Conservation (phyloP, 1,140 invertebrate species). For the Sinonovacula constricta region DNA sequence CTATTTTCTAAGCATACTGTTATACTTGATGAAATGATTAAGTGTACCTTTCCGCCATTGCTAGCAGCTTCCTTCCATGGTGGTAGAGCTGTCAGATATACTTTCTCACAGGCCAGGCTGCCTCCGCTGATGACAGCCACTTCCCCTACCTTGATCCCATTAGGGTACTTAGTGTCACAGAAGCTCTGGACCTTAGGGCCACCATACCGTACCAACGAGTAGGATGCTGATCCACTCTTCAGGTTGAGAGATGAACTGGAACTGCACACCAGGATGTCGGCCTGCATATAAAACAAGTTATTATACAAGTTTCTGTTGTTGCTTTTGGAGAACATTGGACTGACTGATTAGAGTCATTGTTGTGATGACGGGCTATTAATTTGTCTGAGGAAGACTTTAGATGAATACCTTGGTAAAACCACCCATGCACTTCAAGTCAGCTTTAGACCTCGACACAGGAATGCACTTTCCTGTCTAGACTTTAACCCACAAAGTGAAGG, state of each 20-base stretch:
- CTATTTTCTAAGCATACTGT: no score
- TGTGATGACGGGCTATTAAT: no score
- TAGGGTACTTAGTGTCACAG: slow-evolving; percentile 52
- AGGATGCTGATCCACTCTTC: slow-evolving; percentile 56
- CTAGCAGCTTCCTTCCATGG: slow-evolving; percentile 25
- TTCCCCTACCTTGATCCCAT: slow-evolving; percentile 58
- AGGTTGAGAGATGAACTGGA: slow-evolving; percentile 52
- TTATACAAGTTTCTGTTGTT: no score
- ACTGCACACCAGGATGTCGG: slow-evolving; percentile 62
- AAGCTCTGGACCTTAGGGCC: slow-evolving; percentile 54
- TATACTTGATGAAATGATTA: neutral
- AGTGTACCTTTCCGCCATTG: slow-evolving; percentile 33
- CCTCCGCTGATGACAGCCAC: slow-evolving; percentile 56
- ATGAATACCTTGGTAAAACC: no score
- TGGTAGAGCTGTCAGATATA: slow-evolving; percentile 53
- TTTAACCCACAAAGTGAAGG: no score
- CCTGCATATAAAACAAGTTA: no score
- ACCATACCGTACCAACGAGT: slow-evolving; percentile 46
- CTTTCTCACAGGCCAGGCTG: slow-evolving; percentile 58
- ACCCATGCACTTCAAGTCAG: no score
- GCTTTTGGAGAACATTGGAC: no score
- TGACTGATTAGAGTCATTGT: no score
- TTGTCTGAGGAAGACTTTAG: no score
- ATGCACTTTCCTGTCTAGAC: no score
- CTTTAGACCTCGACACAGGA: no score